Evolutionary conservation across 2,888 invertebrate species (phyloP), one percentile per base, ranked within the genome.

Genomic region (Sympetrum striolatum): DNA sequence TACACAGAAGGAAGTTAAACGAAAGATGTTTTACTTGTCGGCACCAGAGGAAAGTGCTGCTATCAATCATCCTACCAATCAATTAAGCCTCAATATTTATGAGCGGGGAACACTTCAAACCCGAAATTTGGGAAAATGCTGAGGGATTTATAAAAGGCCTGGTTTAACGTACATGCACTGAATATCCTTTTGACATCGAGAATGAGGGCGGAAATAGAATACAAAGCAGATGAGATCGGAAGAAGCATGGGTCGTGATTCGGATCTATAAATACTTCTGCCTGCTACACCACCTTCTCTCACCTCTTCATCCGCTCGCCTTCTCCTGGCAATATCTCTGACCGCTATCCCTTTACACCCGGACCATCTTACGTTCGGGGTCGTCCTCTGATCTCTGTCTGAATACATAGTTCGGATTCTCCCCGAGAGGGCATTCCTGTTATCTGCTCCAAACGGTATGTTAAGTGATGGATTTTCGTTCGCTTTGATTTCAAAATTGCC

Each of bases 171-270:
- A 86, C 37, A 86, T 60, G 37, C 18, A 37, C 60, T 58, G 86
- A 86, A 86, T 60, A 58, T 25, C 37, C 44, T 6, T 15, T 58
- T 35, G 86, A 86, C 86, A 86, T 82, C 53, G 15, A 82, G 58
- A 86, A 64, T 37, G 86, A 60, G 86, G 64, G 86, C 39, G 60
- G 60, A 86, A 86, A 86, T 86, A 60, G 86, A 86, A 86, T 86
- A 86, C 64, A 60, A 86, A 86, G 86, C 37, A 60, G 86, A 86
- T 58, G 86, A 37, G 22, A 86, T 86, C 86, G 25, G 31, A 73
- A 31, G 12, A 22, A 31, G 31, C 25, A 73, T 73, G 31, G 73
- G 73, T 73, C 86, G 64, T 86, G 86, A 58, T 31, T 37, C 60
- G 86, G 86, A 48, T 64, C 60, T 86, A 86, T 86, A 86, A 86